Evolutionary conservation across 2,888 invertebrate genomes (phyloP).

Genomic region (Drosophila falleni): DNA sequence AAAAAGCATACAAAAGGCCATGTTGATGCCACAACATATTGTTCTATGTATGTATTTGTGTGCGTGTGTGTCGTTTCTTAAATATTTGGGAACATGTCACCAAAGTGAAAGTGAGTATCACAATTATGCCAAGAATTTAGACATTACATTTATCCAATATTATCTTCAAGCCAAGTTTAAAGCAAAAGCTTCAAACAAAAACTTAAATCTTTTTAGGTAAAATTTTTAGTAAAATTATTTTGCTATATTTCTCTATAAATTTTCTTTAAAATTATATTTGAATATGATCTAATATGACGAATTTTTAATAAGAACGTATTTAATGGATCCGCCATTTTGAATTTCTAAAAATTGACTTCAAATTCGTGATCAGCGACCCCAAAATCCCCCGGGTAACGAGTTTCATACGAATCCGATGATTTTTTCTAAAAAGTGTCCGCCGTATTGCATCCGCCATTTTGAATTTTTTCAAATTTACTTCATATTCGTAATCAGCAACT

Average conservation of each 20-base stretch:
- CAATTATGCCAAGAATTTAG: constrained; percentile 24
- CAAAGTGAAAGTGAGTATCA: neutral
- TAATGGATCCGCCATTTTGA: too few relatives aligned
- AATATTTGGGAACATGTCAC: constrained; percentile 12
- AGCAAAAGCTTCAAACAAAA: neutral
- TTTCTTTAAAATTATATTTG: too few relatives aligned
- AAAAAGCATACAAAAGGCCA: constrained; percentile 27
- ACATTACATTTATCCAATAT: constrained; percentile 16
- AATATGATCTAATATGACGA: too few relatives aligned
- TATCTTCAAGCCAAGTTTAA: neutral
- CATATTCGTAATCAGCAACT: too few relatives aligned
- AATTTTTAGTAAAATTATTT: neutral
- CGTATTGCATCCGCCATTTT: too few relatives aligned
- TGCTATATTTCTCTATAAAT: neutral
- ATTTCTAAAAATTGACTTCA: too few relatives aligned
- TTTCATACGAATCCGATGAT: too few relatives aligned
- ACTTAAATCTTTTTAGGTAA: neutral
- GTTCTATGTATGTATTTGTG: neutral
- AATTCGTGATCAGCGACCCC: too few relatives aligned
- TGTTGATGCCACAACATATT: constrained; percentile 29
- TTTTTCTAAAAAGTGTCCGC: too few relatives aligned
- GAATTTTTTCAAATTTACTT: too few relatives aligned
- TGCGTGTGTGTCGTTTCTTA: neutral
- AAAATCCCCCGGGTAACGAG: too few relatives aligned
- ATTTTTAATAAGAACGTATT: too few relatives aligned